Evolutionary conservation across 2,797 vertebrate genomes (phyloP), one percentile per base, ranked within the genome.

Genomic region (Valencia hispanica): DNA sequence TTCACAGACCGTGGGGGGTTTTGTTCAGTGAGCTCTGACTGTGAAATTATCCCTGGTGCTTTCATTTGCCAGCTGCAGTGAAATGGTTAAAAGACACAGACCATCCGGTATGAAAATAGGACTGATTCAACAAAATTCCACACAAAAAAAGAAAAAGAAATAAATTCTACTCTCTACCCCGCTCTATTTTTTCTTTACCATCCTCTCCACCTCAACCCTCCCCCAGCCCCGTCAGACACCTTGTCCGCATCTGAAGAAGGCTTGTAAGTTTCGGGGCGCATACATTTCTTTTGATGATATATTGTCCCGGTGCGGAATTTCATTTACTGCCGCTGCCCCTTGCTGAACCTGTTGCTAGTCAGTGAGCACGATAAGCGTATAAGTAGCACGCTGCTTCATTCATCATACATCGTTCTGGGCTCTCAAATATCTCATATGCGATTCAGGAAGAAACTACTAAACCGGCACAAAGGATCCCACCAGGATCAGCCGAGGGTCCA

Each of bases 291-390:
- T 95, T 96, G 97, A 97, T 99, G 98, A 99, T 99, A 97, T 98
- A 99, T 99, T 97, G 97, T 98, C 96, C 97, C 96, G 95, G 95
- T 96, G 95, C 95, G 95, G 97, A 98, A 98, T 99, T 99, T 99
- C 97, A 99, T 99, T 99, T 99, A 98, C 97, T 96, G 96, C 95
- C 92, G 95, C 94, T 98, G 97, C 96, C 98, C 98, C 98, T 97
- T 97, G 96, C 96, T 97, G 98, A 99, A 99, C 98, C 97, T 99
- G 97, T 98, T 98, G 97, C 97, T 97, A 97, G 96, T 97, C 97
- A 96, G 96, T 94, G 96, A 98, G 96, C 96, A 97, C 96, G 97
- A 99, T 98, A 98, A 99, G 97, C 97, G 96, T 96, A 97, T 98
- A 98, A 99, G 97, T 96, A 97, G 96, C 96, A 95, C 94, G 95